A percentile compares a stretch with the other conserved stretches of the same genome.
These are phyloP conservation scores for Iphiclides podalirius DNA, from an alignment of 2,888 invertebrate genomes.

Conservation along the genomic window DNA sequence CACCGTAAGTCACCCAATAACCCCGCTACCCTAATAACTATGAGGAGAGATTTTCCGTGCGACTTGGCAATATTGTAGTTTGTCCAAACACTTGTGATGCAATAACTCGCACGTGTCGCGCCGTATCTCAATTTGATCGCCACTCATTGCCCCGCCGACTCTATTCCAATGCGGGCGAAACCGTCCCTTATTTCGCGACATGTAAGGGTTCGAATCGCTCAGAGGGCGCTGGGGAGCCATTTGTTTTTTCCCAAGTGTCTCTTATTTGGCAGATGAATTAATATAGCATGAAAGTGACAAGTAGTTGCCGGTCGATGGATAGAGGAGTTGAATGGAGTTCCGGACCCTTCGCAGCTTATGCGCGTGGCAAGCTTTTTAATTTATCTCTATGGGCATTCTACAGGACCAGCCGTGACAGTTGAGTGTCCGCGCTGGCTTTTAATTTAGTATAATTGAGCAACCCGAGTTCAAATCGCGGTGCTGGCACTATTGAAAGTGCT, in stretches of 20 bases:
- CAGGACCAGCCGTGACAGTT: too few relatives aligned
- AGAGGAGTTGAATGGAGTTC: background rate
- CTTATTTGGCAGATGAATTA: slow-evolving; percentile 56
- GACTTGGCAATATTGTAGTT: slow-evolving; percentile 72
- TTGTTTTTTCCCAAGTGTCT: slow-evolving; percentile 34
- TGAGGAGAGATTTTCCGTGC: slow-evolving; percentile 54
- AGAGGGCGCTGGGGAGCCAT: slow-evolving; percentile 24
- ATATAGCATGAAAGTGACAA: slow-evolving; percentile 59
- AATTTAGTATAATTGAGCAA: too few relatives aligned
- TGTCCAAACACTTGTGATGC: slow-evolving; percentile 73
- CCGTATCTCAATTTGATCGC: slow-evolving; percentile 72
- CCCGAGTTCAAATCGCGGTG: too few relatives aligned
- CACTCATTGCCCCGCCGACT: slow-evolving; percentile 41
- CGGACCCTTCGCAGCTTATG: background rate
- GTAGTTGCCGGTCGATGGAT: slow-evolving; percentile 30
- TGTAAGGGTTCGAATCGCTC: slow-evolving; percentile 25
- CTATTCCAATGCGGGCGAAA: slow-evolving; percentile 25
- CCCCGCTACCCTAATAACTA: slow-evolving; percentile 19
- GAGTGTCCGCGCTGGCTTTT: too few relatives aligned
- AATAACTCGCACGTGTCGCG: slow-evolving; percentile 73
- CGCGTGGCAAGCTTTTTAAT: background rate
- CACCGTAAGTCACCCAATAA: slow-evolving; percentile 16
- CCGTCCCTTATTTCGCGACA: slow-evolving; percentile 9
- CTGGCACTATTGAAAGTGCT: too few relatives aligned
- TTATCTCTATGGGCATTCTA: too few relatives aligned